Base-by-base conservation (phyloP, 2,797 vertebrate genomes). In the Coendou prehensilis region DNA sequence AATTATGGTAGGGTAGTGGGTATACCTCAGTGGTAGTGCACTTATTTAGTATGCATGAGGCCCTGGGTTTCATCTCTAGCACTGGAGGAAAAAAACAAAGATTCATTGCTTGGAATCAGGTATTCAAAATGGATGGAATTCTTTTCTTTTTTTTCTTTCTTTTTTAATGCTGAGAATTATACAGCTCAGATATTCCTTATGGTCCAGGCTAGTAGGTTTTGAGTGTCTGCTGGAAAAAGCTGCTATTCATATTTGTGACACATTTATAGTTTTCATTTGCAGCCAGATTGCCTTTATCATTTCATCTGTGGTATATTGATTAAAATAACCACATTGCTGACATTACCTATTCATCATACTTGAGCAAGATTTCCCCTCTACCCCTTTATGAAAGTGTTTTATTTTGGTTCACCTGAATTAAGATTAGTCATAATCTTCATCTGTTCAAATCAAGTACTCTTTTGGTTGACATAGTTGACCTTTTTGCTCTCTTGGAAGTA, bases 341-440 rank as follows among this genome's bases (percentile, higher is more conserved):
- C 4, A 1, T 61, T 95, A 64, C 83, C 67, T 86, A 26, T 91
- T 95, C 83, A 96, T 87, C 57, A 92, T 91, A 91, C 69, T 97
- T 52, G 64, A 82, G 23, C 54, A 75, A 67, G n/a, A 54, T 69
- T 92, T 95, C 47, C 54, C 86, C 41, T 93, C 76, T 94, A 33
- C 50, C 83, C 88, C 88, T 95, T 89, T 64, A 64, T 41, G 67
- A 92, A 95, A 93, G 87, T 81, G 11, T 96, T 98, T 98, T 97
- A 1, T 64, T 97, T 91, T 94, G 47, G 92, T 88, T 97, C 96
- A 89, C 97, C 90, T 93, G 92, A 97, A 97, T 98, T 95, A 97
- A 98, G 83, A 98, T 97, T 93, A 96, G 97, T 97, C 88, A 57
- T 67, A 37, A 57, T 96, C 95, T 41, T 95, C 89, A 54, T 93